These are phyloP conservation scores for Entomyzon cyanotis DNA, from an alignment of 2,113 vertebrate genomes.

Conservation along the genomic window DNA sequence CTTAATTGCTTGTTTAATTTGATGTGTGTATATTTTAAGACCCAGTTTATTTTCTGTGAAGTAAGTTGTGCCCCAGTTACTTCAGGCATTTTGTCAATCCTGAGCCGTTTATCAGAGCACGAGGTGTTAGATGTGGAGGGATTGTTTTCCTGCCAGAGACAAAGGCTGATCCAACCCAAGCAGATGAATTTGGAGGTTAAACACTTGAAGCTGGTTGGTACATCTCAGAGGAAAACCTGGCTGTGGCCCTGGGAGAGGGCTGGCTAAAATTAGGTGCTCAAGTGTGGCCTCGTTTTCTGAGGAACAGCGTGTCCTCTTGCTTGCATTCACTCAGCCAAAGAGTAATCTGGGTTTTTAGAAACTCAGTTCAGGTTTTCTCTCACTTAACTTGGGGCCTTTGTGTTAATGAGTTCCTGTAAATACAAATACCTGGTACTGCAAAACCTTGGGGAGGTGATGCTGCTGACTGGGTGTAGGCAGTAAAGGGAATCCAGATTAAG, in stretches of 20 bases:
- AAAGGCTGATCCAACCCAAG: background rate
- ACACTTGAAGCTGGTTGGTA: background rate
- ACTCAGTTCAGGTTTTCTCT: background rate
- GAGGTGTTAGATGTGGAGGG: background rate
- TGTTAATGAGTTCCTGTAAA: background rate
- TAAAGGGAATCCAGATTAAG: background rate
- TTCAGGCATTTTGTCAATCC: background rate
- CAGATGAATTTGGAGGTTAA: background rate
- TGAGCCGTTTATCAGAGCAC: background rate
- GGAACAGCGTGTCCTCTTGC: background rate
- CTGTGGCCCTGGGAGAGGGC: background rate
- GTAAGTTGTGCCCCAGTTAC: background rate
- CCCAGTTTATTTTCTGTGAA: background rate
- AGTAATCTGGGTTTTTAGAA: background rate
- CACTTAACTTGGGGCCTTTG: background rate
- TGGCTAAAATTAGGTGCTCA: conserved; percentile 32
- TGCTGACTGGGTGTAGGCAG: background rate
- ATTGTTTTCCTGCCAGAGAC: background rate
- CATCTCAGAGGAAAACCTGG: background rate
- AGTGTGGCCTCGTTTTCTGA: conserved; percentile 29
- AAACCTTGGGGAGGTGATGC: background rate
- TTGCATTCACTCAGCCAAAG: background rate
- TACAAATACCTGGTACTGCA: background rate
- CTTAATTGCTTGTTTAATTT: background rate
- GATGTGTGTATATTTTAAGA: background rate